Conservation (phyloP, 2,797 vertebrate genomes). For the Notolepis coatsorum region DNA sequence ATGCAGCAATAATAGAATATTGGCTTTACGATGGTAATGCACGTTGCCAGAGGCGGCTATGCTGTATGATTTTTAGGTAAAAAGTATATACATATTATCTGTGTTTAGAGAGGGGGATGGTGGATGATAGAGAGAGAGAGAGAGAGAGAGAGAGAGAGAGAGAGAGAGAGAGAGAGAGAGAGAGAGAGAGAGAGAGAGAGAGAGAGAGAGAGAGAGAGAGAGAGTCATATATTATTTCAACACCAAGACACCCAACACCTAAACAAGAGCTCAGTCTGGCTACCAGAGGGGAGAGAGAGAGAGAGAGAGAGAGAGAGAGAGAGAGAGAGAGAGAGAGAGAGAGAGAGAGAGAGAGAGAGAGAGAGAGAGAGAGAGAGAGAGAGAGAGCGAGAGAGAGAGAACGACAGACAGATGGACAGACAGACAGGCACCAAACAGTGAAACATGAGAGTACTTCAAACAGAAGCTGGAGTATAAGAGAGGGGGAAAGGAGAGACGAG, state of each 20-base stretch:
- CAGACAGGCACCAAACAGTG: constrained; percentile 30
- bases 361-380: neutral
- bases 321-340: constrained; percentile 24
- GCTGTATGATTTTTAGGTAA: no score
- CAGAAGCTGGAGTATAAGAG: no score
- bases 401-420: no score
- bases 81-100: no score
- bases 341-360: constrained; percentile 1
- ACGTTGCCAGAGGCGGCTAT: no score
- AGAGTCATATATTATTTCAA: neutral
- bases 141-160: neutral
- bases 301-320: neutral
- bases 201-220: neutral
- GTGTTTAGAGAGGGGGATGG: no score
- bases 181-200: no score
- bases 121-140: no score
- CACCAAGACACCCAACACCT: neutral
- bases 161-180: no score
- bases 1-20: constrained; percentile 27
- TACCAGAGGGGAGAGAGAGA: constrained; percentile 20
- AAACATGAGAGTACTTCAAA: constrained; percentile 32
- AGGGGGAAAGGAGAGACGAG: neutral
- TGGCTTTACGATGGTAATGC: neutral
- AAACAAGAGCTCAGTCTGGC: neutral
- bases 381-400: constrained; percentile 2